Evolutionary conservation across 1,140 invertebrate genomes (phyloP).

Genomic region (Drosophila willistoni): DNA sequence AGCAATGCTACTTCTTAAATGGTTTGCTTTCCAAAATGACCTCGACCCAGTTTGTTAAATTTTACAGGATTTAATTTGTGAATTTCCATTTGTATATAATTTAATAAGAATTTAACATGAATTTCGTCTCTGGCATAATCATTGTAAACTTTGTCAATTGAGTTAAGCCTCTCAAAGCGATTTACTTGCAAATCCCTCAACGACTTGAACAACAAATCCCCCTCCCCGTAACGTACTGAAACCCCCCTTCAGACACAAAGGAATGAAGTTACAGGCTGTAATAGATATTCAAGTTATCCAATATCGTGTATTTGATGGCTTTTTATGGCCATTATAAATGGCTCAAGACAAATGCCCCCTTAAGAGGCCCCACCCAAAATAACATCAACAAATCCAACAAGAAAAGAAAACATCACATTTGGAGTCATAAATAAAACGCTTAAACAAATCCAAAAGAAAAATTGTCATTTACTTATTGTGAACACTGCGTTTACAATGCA

Average conservation of each 20-base stretch:
- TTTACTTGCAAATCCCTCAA: constrained; percentile 16
- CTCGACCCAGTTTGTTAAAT: too few species aligned
- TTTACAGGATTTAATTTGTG: too few species aligned
- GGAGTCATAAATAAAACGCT: constrained; percentile 27
- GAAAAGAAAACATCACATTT: constrained; percentile 2
- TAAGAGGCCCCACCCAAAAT: constrained; percentile 1
- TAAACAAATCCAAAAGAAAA: constrained; percentile 42
- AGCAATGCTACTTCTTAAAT: too few species aligned
- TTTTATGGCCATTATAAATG: constrained; percentile 30
- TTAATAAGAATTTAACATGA: background rate
- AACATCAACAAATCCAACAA: background rate
- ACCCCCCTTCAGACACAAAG: too few species aligned
- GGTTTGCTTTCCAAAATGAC: too few species aligned
- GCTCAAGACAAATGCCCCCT: background rate
- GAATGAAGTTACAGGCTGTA: constrained; percentile 3
- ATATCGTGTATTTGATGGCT: constrained; percentile 2
- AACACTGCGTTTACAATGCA: constrained; percentile 42
- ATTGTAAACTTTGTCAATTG: constrained; percentile 1
- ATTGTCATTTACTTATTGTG: constrained; percentile 25
- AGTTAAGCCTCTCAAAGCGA: background rate
- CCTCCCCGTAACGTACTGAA: background rate
- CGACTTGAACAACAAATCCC: constrained; percentile 1
- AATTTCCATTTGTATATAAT: too few species aligned
- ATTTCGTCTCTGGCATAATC: background rate
- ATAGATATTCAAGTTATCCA: constrained; percentile 25